Evolutionary conservation across 2,888 invertebrate species (phyloP), one percentile per base, ranked within the genome.

Genomic region (Polydrusus tereticollis): DNA sequence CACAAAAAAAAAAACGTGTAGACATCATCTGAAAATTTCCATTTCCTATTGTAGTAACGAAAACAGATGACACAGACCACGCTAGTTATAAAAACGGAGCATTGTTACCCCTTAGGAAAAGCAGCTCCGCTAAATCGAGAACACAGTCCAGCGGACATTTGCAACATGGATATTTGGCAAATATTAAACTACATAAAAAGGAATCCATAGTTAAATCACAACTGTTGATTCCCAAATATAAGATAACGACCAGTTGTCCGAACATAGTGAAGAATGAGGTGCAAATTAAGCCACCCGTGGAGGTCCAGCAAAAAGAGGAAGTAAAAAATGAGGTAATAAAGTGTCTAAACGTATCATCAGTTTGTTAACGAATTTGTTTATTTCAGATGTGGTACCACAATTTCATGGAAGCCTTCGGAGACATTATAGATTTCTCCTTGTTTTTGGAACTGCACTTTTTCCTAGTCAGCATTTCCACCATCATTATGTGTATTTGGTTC

Each of bases 401-500:
- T 69, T 82, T 92, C 62, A 77, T 91, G 43, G 91, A 91, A 76
- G 85, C 89, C 33, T 85, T 93, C 23, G 91, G 89, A 82, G 91
- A 91, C 58, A 92, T 94, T 6, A 57, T 70, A 5, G 69, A 69
- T 45, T 70, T 73, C 14, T 62, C 69, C 8, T 18, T 73, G 6
- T 73, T 73, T 52, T 20, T 70, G 3, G 47, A 93, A 81, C 85
- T 90, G 64, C 93, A 94, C 77, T 96, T 95, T 84, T 88, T 94
- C 73, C 87, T 94, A 33, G 90, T 97, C 81, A 94, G 95, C 67
- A 81, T 96, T 8, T 94, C 96, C 57, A 97, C 97, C 73, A 91
- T 96, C 76, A 88, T 97, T 60, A 88, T 98, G 55, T 98, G 97
- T 85, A 91, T 93, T 79, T 97, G 96, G 94, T 95, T 94, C 85